These are phyloP conservation scores for Anoplophora glabripennis DNA, from an alignment of 1,140 invertebrate genomes.

Conservation along the genomic window DNA sequence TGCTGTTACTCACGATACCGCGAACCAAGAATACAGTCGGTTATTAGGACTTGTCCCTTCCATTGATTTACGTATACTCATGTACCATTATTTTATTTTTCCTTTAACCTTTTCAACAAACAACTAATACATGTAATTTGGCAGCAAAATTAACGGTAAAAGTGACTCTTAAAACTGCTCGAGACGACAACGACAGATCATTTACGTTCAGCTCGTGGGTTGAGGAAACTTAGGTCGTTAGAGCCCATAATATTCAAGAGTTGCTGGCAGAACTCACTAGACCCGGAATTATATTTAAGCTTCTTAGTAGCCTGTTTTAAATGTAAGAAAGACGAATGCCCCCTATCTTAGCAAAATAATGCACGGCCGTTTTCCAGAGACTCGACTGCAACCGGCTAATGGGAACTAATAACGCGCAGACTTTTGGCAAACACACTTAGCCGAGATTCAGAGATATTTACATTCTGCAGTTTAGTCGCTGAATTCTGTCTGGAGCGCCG, in stretches of 20 bases:
- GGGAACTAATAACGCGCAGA: slow-evolving; percentile 8
- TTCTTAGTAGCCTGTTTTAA: neutral
- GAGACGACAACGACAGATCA: too few relatives aligned
- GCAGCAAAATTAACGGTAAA: too few relatives aligned
- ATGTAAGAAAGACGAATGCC: neutral
- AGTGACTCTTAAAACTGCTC: too few relatives aligned
- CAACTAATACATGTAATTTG: too few relatives aligned
- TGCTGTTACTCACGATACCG: too few relatives aligned
- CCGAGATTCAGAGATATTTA: neutral
- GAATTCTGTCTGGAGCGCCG: neutral
- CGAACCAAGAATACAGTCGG: too few relatives aligned
- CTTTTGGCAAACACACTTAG: slow-evolving; percentile 7
- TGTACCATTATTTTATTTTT: too few relatives aligned
- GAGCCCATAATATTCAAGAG: slow-evolving; percentile 11
- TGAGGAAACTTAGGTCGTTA: slow-evolving; percentile 7
- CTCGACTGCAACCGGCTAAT: neutral
- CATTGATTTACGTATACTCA: too few relatives aligned
- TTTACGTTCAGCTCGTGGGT: too few relatives aligned
- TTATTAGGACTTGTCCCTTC: too few relatives aligned
- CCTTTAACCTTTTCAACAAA: too few relatives aligned
- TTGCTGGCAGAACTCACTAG: slow-evolving; percentile 6
- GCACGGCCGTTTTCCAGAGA: slow-evolving; percentile 6
- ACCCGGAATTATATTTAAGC: slow-evolving; percentile 9
- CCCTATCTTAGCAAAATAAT: neutral
- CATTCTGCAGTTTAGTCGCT: neutral